Conservation (phyloP, 2,888 invertebrate genomes). For the Ormyrus rosae region DNA sequence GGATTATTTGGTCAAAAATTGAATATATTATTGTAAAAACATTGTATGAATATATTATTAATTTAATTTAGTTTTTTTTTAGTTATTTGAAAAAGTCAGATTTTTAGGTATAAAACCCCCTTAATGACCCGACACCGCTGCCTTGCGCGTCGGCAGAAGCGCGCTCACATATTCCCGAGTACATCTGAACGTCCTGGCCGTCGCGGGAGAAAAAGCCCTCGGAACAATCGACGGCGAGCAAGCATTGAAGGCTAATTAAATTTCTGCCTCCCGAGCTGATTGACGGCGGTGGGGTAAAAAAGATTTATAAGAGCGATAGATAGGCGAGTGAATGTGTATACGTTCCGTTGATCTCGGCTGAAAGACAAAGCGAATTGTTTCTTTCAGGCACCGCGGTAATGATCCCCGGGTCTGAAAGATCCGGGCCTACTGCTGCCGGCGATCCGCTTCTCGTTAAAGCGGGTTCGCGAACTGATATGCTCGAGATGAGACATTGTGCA, state of each 20-base stretch:
- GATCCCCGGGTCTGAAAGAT: slow-evolving; percentile 25
- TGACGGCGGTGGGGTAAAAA: slow-evolving; percentile 45
- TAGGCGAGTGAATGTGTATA: slow-evolving; percentile 7
- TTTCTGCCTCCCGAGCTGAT: slow-evolving; percentile 43
- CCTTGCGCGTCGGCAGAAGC: background rate
- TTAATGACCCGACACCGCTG: slow-evolving; percentile 8
- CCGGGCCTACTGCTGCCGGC: background rate
- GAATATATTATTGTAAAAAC: too few relatives aligned
- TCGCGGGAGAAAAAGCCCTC: slow-evolving; percentile 17
- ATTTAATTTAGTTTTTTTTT: too few relatives aligned
- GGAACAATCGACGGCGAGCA: slow-evolving; percentile 43
- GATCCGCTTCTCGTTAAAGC: slow-evolving; percentile 22
- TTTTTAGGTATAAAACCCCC: too few relatives aligned
- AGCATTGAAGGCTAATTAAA: slow-evolving; percentile 49
- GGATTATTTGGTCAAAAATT: too few relatives aligned
- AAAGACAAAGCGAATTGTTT: slow-evolving; percentile 57
- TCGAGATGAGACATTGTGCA: too few relatives aligned
- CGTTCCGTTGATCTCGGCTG: background rate
- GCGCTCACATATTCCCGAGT: background rate
- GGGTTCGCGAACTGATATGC: too few relatives aligned
- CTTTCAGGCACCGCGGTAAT: slow-evolving; percentile 50
- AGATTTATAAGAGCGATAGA: slow-evolving; percentile 42
- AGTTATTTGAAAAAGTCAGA: too few relatives aligned
- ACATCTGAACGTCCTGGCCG: background rate
- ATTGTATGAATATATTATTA: too few relatives aligned